Percentiles rank a stretch among this genome's conserved stretches.
phyloP scores from a whole-genome alignment of 2,888 invertebrate species.

The Dysmachus trigonus region DNA sequence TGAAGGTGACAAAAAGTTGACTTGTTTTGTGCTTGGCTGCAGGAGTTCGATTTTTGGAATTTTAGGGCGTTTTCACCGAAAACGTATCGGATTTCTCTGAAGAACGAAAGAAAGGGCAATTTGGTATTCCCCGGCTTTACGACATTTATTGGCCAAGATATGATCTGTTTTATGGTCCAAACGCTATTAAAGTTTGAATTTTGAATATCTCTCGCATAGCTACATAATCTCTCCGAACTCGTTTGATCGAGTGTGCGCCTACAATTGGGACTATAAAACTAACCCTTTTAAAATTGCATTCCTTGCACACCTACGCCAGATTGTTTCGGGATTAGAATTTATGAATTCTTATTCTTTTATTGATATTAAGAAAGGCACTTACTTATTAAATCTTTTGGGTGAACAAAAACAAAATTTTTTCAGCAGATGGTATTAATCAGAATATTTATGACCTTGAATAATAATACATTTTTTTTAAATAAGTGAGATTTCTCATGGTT shows the following conservation, averaged over 20 bases:
- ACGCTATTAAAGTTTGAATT: not conserved
- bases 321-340: not conserved
- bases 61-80: slow-evolving; percentile 22
- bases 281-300: not conserved
- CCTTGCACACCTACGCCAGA: not conserved
- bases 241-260: not conserved
- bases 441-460: not conserved
- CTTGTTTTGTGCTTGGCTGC: not conserved
- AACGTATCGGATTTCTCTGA: slow-evolving; percentile 4
- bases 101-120: not conserved
- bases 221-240: not conserved
- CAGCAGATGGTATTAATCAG: not conserved
- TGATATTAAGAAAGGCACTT: not conserved
- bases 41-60: slow-evolving; percentile 19
- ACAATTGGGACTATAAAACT: not conserved
- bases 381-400: not conserved
- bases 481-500: not conserved
- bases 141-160: not conserved
- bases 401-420: not conserved
- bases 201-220: not conserved
- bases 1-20: slow-evolving; percentile 32
- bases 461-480: not conserved
- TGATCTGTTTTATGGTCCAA: not conserved
- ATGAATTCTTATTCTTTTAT: not conserved
- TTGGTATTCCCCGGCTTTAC: not conserved